Evolutionary conservation across 2,797 vertebrate genomes (phyloP).

Genomic region (Adelosebastes latens): DNA sequence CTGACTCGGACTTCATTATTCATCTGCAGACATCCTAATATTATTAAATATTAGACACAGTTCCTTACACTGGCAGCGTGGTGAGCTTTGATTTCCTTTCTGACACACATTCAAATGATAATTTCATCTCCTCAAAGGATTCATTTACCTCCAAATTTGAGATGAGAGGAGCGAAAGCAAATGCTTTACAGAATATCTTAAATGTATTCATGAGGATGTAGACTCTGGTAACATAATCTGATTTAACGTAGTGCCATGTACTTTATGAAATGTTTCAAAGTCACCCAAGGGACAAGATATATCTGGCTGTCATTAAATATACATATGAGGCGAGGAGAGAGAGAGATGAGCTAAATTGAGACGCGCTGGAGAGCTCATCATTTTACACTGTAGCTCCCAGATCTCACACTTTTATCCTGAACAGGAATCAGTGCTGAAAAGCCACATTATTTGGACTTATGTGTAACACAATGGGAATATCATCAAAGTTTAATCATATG

Average conservation of each 20-base stretch:
- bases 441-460: not conserved
- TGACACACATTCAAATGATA: slow-evolving; percentile 48
- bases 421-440: not conserved
- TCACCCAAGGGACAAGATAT: slow-evolving; percentile 51
- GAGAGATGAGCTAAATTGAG: slow-evolving; percentile 40
- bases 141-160: slow-evolving; percentile 43
- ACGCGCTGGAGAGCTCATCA: not conserved
- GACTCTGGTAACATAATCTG: slow-evolving; percentile 48
- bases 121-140: slow-evolving; percentile 40
- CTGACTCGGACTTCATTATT: not conserved
- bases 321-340: slow-evolving; percentile 43
- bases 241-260: slow-evolving; percentile 40
- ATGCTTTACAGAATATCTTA: slow-evolving; percentile 32
- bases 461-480: not conserved
- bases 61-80: not conserved
- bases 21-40: slow-evolving; percentile 4
- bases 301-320: slow-evolving; percentile 64
- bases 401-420: slow-evolving; percentile 27
- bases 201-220: slow-evolving; percentile 52
- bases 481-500: not conserved
- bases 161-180: slow-evolving; percentile 55
- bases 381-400: slow-evolving; percentile 21
- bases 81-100: slow-evolving; percentile 40
- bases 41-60: slow-evolving; percentile 5
- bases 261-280: slow-evolving; percentile 58